A percentile compares a stretch with the other conserved stretches of the same genome.
phyloP scores from a whole-genome alignment of 2,888 invertebrate species.

The Harmothoe impar region DNA sequence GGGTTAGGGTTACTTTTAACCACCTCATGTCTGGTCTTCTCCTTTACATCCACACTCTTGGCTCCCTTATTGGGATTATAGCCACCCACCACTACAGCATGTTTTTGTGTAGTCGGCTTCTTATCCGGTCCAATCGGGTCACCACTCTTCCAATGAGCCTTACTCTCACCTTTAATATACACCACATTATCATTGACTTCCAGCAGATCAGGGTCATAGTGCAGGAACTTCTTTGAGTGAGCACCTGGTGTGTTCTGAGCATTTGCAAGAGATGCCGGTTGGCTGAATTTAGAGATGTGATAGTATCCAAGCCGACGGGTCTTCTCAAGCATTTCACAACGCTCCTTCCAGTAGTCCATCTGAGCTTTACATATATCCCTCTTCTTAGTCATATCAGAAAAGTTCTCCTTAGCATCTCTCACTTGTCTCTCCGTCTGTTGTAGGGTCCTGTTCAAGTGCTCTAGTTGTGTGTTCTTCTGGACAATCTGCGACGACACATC shows the following conservation, averaged over 20 bases:
- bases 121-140: background rate
- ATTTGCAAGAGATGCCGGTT: background rate
- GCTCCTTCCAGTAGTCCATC: conserved; percentile 57
- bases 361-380: background rate
- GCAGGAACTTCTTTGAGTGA: background rate
- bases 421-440: background rate
- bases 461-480: conserved; percentile 19
- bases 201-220: conserved; percentile 31
- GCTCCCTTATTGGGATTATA: background rate
- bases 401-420: background rate
- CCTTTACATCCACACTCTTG: background rate
- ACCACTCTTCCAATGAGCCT: background rate
- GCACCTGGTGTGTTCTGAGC: background rate
- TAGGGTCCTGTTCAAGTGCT: background rate
- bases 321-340: conserved; percentile 61
- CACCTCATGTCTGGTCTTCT: background rate
- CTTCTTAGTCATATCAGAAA: conserved; percentile 8
- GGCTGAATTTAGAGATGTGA: conserved; percentile 26
- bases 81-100: background rate
- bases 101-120: background rate
- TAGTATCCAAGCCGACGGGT: conserved; percentile 59
- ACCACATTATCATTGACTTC: conserved; percentile 21
- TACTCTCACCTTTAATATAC: background rate
- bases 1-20: background rate
- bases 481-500: conserved; percentile 4